Base-by-base conservation (phyloP, 2,113 vertebrate genomes). In the Petrocephalus microphthalmus region DNA sequence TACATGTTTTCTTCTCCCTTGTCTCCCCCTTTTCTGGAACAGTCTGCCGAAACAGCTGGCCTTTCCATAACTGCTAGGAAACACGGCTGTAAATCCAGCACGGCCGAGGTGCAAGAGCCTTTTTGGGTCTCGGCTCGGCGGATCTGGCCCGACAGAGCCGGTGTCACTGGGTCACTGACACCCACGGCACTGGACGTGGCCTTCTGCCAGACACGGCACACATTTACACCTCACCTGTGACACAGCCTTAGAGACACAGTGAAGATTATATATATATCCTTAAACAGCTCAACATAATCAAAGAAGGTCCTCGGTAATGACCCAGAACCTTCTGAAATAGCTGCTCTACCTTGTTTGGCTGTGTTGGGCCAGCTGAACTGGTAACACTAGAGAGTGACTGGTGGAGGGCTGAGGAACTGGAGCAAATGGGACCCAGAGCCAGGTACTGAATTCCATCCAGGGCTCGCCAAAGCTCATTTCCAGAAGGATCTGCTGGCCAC, bases 401-500 rank as follows among this genome's bases (percentile, higher is more conserved):
- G 87, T 92, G 92, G 92, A 93, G 91, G 92, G 90, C 91, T 91
- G 91, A 92, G 90, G 91, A 91, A 90, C 45, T 49, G 45, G 81
- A n/a, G 20, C 45, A 22, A 10, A 42, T 22, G 15, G 8, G 3
- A 47, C 8, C 19, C 0, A 7, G 22, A 83, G 19, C 45, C 42
- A 42, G 81, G 45, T 83, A 89, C 87, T 90, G 89, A 89, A 92
- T 94, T 90, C 92, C 92, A 91, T 51, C 82, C 90, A 93, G 93
- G 89, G 29, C 91, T 25, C 74, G 11, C 91, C 91, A 89, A 91
- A 84, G 89, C 87, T 93, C 89, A 89, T 87, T 87, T 91, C 88
- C 88, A 83, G 81, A 90, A 90, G 90, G 93, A 94, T 92, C 91
- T 91, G 89, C 86, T 87, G 87, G 91, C 93, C 92, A 92, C n/a